Conservation (phyloP, 2,113 vertebrate genomes). For the Bubo blakistoni region DNA sequence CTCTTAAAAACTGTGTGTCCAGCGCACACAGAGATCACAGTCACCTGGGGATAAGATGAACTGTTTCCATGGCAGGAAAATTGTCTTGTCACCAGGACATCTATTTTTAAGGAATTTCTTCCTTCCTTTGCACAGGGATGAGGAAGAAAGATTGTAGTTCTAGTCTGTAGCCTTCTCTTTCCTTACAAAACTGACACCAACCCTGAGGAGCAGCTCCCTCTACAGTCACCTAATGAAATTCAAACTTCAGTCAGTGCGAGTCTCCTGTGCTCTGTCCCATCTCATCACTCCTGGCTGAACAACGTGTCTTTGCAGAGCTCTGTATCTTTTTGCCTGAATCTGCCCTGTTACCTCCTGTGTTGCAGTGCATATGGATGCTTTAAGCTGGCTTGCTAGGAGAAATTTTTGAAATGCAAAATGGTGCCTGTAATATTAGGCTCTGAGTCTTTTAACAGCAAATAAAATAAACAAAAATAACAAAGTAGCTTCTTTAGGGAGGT, state of each 20-base stretch:
- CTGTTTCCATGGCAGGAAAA: neutral
- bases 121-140: neutral
- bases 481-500: neutral
- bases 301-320: neutral
- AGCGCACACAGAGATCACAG: neutral
- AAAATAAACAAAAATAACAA: neutral
- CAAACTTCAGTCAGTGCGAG: neutral
- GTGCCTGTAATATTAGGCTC: neutral
- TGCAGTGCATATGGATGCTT: neutral
- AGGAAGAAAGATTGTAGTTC: neutral
- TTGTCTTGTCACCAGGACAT: fast-evolving
- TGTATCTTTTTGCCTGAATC: neutral
- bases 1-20: neutral
- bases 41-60: neutral
- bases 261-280: neutral
- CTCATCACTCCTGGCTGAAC: neutral
- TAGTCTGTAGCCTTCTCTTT: neutral
- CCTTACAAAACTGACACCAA: neutral
- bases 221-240: neutral
- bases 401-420: slow-evolving; percentile 12
- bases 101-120: neutral
- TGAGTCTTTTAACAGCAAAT: neutral
- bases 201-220: slow-evolving; percentile 42
- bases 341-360: neutral
- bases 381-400: neutral